Base-by-base conservation (phyloP, 2,113 vertebrate genomes). In the Carassius gibelio region DNA sequence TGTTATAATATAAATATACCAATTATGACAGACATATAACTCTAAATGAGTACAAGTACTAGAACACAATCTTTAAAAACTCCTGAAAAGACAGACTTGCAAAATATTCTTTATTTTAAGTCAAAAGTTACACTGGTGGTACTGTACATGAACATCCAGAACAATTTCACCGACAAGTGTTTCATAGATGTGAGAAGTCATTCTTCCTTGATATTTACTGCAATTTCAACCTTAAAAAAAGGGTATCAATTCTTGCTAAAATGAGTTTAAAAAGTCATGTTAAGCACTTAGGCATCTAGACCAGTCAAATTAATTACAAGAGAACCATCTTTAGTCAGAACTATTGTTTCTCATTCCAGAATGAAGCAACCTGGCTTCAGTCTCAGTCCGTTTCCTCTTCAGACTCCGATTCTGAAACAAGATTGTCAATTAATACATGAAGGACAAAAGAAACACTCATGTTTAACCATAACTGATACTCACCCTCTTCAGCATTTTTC, bases 401-500 rank as follows among this genome's bases (percentile, higher is more conserved):
- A 17, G 98, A 99, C 79, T 99, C 97, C 0, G 98, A 99, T 91
- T 99, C 98, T 99, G 93, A 26, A 88, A 89, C 68, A 89, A 81
- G 83, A 74, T 9, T 2, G 4, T 45, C 0, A 71, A 8, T 74
- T 21, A 74, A 48, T 13, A 55, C 26, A 2, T 13, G 9, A 36
- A 5, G 1, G 1, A 62, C 17, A 71, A 4, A 36, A 36, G 15
- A 69, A 36, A 68, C 15, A 3, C 5, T 13, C 62, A 66, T 2
- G 62, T 30, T 66, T 66, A 30, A 30, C 4, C 5, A 4, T 1
- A 1, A 38, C 34, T 17, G 2, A 17, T 5, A 11, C 42, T 93
- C 92, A 98, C 98, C 98, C 96, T 99, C 98, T 91, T 99, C 98
- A 0, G 98, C 98, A 23, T 97, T 98, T 92, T 99, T 99, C 90